These are phyloP conservation scores for Cosmopolites sordidus DNA, from an alignment of 2,888 invertebrate genomes.

Conservation along the genomic window DNA sequence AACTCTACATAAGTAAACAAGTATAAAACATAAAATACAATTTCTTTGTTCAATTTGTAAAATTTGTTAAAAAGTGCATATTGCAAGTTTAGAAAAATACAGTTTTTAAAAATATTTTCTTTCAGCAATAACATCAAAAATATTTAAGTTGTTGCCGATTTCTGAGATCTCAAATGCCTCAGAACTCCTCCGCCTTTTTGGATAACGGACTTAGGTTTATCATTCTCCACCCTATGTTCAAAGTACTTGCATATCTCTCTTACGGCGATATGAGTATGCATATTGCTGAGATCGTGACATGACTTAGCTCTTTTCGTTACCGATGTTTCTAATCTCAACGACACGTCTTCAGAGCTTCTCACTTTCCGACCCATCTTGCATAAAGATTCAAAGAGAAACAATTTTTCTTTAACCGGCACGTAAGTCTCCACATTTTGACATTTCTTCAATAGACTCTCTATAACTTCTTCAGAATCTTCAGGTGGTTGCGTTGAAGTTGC, in stretches of 20 bases:
- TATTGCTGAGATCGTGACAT: slow-evolving; percentile 58
- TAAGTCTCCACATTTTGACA: slow-evolving; percentile 60
- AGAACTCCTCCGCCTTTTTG: background rate
- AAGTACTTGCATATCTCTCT: slow-evolving; percentile 69
- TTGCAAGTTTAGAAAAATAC: too few species aligned
- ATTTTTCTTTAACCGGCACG: slow-evolving; percentile 66
- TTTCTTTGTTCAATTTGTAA: too few species aligned
- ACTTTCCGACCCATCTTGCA: slow-evolving; percentile 60
- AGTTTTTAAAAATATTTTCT: background rate
- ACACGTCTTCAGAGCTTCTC: slow-evolving; percentile 62
- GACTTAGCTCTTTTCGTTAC: slow-evolving; percentile 59
- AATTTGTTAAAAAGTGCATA: too few species aligned
- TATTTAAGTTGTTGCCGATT: background rate
- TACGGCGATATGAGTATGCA: slow-evolving; percentile 51
- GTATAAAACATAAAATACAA: too few species aligned
- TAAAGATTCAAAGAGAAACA: slow-evolving; percentile 66
- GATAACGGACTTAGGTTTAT: background rate
- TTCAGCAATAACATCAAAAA: background rate
- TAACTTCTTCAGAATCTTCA: slow-evolving; percentile 45
- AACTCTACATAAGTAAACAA: too few species aligned
- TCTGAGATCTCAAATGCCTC: background rate
- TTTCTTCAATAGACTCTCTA: slow-evolving; percentile 51
- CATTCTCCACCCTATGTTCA: slow-evolving; percentile 49
- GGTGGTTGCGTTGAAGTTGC: slow-evolving; percentile 1
- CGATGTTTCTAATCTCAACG: slow-evolving; percentile 44